Conservation (phyloP, 2,797 vertebrate genomes). For the Lutjanus campechanus region DNA sequence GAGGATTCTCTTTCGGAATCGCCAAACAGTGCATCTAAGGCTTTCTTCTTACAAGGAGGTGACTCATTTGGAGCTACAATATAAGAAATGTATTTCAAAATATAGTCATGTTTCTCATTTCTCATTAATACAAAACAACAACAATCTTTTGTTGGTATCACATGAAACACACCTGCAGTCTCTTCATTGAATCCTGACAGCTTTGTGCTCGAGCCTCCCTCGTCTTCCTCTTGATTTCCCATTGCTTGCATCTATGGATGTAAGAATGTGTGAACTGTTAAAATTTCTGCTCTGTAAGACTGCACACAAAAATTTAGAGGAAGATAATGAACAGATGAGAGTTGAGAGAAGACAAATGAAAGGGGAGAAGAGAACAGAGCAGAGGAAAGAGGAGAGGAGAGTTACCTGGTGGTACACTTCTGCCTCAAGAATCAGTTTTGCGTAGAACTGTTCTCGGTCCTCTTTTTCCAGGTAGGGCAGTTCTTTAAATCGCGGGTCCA, state of each 20-base stretch:
- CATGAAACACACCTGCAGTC: constrained; percentile 1
- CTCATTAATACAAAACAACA: constrained; percentile 11
- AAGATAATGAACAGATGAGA: background rate
- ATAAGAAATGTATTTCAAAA: constrained; percentile 14
- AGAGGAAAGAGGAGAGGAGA: background rate
- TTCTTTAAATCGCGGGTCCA: background rate
- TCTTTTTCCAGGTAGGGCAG: constrained; percentile 4
- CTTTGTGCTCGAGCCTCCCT: too few species aligned
- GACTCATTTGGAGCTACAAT: constrained; percentile 12
- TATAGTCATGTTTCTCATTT: constrained; percentile 12
- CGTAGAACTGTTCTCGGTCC: background rate
- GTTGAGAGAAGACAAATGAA: constrained; percentile 1
- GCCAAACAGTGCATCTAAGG: constrained; percentile 12
- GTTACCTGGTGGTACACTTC: background rate
- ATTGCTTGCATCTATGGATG: constrained; percentile 1
- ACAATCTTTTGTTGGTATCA: constrained; percentile 4
- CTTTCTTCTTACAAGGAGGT: background rate
- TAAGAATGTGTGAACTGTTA: constrained; percentile 6
- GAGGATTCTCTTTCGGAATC: background rate
- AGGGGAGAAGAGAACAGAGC: background rate
- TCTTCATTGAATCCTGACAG: background rate
- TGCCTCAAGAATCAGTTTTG: background rate
- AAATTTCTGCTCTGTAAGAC: background rate
- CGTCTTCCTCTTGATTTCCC: background rate
- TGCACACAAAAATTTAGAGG: background rate